Percentiles rank a stretch among this genome's conserved stretches.
These are phyloP conservation scores for Yponomeuta evonymella DNA, from an alignment of 2,888 invertebrate genomes.

Conservation along the genomic window DNA sequence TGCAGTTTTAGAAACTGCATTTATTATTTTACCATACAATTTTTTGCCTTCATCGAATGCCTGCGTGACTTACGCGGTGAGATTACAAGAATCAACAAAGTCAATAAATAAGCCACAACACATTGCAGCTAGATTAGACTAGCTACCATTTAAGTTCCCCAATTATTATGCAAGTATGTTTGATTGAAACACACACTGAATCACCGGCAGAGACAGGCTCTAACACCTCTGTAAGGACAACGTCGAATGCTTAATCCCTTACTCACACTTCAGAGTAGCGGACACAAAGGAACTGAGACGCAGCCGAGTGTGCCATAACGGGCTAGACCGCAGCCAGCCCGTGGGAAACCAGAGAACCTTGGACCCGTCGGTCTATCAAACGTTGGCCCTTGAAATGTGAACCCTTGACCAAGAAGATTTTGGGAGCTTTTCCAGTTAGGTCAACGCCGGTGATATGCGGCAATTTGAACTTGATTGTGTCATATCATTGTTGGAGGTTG, in stretches of 20 bases:
- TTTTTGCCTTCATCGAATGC: no score
- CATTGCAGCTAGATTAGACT: background rate
- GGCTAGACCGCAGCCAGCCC: constrained; percentile 15
- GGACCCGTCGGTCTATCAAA: background rate
- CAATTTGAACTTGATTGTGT: no score
- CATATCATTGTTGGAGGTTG: no score
- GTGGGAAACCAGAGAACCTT: constrained; percentile 20
- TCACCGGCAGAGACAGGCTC: background rate
- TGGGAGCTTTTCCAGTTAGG: no score
- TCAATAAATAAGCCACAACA: background rate
- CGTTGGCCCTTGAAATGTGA: no score
- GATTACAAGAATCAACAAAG: background rate
- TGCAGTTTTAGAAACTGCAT: no score
- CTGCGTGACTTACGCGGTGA: no score
- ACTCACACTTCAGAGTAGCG: constrained; percentile 12
- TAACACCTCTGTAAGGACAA: constrained; percentile 6
- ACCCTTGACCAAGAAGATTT: no score
- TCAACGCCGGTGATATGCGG: no score
- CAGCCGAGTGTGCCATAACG: constrained; percentile 12
- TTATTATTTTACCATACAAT: no score
- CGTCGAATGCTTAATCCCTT: constrained; percentile 17
- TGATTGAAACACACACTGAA: background rate
- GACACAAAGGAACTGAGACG: constrained; percentile 8
- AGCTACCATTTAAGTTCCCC: background rate
- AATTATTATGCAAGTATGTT: background rate